Evolutionary conservation across 2,797 vertebrate species (phyloP), one percentile per base, ranked within the genome.

Genomic region (Acipenser ruthenus): DNA sequence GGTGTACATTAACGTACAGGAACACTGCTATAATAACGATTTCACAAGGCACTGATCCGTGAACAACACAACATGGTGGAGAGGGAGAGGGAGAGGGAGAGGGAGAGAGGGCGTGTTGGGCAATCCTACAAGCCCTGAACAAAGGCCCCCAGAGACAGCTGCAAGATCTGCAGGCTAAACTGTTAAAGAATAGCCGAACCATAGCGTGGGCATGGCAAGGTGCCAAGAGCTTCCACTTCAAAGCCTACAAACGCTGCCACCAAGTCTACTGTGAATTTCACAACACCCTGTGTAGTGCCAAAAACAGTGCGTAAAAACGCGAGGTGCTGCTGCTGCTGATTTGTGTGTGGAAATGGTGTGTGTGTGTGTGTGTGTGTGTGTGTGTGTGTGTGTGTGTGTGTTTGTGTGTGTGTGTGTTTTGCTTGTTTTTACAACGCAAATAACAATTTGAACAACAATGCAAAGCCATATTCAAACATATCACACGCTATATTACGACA

Each of bases 91-190:
- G 23, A 37, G 37, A 4, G 2, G 23, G 23, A 37, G 23, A 37
- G 23, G 23, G 23, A 37, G 23, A 37, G 37, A 37, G 37, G 37
- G 37, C 4, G 8, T 4, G 68, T 52, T 64, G 66, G 76, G 78
- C 75, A 70, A 75, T 77, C 78, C 70, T 23, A 78, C 65, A 68
- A 67, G 75, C 69, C 66, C 52, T n/a, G 65, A 76, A 87, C 82
- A 87, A 82, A 83, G 83, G 81, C 79, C 69, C 72, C 68, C 67
- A 55, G 67, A 73, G 79, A 79, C 83, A 83, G 81, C 82, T 80
- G 81, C 85, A 83, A 71, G 6, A 72, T 77, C 73, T 72, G 74
- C 67, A 56, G 79, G 74, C 71, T 71, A 66, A 76, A 76, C 71
- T 78, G 83, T 48, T 83, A 76, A 77, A 37, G 6, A n/a, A 1